Evolutionary conservation across 2,888 invertebrate species (phyloP).

Genomic region (Noctua janthina): DNA sequence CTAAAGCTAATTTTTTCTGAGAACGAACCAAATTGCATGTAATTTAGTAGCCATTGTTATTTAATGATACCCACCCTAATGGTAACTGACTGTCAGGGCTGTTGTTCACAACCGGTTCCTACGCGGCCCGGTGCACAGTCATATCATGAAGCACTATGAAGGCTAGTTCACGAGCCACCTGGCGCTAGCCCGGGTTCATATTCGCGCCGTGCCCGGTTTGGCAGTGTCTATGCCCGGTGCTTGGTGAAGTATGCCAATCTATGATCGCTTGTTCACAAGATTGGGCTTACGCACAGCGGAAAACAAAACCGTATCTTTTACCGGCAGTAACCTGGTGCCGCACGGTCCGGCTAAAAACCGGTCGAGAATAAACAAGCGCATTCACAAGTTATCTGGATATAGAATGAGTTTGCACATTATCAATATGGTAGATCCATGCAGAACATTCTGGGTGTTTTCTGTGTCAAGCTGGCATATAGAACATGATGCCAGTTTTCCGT

Average conservation of each 20-base stretch:
- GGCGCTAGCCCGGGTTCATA: background rate
- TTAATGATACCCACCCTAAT: slow-evolving; percentile 45
- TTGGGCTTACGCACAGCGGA: background rate
- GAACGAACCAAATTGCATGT: slow-evolving; percentile 59
- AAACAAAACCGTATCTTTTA: background rate
- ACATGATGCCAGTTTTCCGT: slow-evolving; percentile 29
- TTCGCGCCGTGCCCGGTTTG: background rate
- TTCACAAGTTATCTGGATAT: slow-evolving; percentile 10
- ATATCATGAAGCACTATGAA: background rate
- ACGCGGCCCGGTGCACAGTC: background rate
- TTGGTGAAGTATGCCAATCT: background rate
- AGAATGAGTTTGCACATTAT: slow-evolving; percentile 8
- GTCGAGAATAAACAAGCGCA: background rate
- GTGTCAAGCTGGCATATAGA: slow-evolving; percentile 12
- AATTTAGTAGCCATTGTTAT: slow-evolving; percentile 60
- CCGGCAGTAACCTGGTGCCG: background rate
- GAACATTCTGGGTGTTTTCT: background rate
- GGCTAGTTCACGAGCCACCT: background rate
- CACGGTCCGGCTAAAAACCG: background rate
- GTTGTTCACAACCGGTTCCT: background rate
- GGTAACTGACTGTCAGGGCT: slow-evolving; percentile 16
- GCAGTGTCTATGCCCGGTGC: background rate
- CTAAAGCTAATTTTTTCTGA: slow-evolving; percentile 54
- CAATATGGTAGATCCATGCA: background rate
- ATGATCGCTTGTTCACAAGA: background rate